A percentile compares a stretch with the other conserved stretches of the same genome.
Evolutionary conservation across 1,140 invertebrate species (phyloP).

Genomic region (Anastatus disparis): DNA sequence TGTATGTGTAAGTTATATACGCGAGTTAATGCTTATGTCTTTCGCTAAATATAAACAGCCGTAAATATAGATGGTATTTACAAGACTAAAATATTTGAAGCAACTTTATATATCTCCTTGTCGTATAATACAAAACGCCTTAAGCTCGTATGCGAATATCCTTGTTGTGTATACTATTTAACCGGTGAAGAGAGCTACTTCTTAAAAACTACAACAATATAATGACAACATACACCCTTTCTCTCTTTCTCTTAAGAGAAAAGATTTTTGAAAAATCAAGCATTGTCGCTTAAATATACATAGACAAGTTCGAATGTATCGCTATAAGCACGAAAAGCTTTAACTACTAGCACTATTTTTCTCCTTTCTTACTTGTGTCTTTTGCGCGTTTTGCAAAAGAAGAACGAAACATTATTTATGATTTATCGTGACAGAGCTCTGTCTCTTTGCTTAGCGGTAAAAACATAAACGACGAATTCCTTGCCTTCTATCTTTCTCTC

Average conservation of each 20-base stretch:
- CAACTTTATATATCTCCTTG: no score
- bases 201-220: no score
- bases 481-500: background rate
- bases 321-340: no score
- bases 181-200: no score
- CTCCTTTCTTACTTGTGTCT: background rate
- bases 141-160: no score
- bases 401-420: conserved; percentile 31
- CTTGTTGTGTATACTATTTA: no score
- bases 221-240: conserved; percentile 19
- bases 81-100: conserved; percentile 59
- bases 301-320: no score
- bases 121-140: no score
- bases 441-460: conserved; percentile 3
- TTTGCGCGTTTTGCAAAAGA: no score
- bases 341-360: conserved; percentile 17
- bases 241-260: no score
- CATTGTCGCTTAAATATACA: background rate
- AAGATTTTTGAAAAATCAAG: background rate
- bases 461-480: conserved; percentile 26
- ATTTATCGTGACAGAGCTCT: conserved; percentile 37
- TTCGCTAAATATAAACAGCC: conserved; percentile 61
- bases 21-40: no score
- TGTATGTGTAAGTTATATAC: no score
- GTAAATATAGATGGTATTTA: conserved; percentile 65